Percentiles rank a stretch among this genome's conserved stretches.
Evolutionary conservation across 2,888 invertebrate genomes (phyloP).

Genomic region (Volucella bombylans): DNA sequence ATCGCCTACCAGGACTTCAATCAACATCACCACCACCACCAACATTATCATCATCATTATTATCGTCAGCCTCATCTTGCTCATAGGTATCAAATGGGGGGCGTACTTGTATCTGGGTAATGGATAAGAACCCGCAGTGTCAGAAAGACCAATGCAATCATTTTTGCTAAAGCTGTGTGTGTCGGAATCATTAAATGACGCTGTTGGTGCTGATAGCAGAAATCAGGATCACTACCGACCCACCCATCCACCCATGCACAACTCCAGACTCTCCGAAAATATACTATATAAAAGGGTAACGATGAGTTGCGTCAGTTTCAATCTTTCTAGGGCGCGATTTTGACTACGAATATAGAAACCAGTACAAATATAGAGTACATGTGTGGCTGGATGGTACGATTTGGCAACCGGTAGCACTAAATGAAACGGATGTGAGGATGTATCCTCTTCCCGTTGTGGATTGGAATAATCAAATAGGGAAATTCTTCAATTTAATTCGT

Average conservation of each 20-base stretch:
- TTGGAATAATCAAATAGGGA: conserved; percentile 73
- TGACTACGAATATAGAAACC: too few species aligned
- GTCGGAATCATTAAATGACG: conserved; percentile 59
- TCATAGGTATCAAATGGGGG: conserved; percentile 35
- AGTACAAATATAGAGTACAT: not conserved
- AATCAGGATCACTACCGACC: conserved; percentile 52
- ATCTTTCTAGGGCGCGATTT: conserved; percentile 42
- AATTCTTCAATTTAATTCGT: conserved; percentile 74
- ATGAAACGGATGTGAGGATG: conserved; percentile 64
- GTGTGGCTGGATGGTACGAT: not conserved
- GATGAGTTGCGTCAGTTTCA: conserved; percentile 70
- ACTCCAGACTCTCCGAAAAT: conserved; percentile 7
- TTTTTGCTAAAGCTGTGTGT: conserved; percentile 52
- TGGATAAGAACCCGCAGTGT: conserved; percentile 27
- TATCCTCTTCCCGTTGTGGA: conserved; percentile 71
- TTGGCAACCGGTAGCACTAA: conserved; percentile 47
- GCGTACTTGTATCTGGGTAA: conserved; percentile 14
- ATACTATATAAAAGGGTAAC: conserved; percentile 50
- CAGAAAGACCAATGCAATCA: conserved; percentile 54
- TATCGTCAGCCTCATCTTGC: not conserved
- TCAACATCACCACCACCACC: conserved; percentile 16
- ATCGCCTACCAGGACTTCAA: conserved; percentile 10
- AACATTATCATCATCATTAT: conserved; percentile 21
- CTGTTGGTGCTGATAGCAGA: conserved; percentile 57
- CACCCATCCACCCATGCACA: not conserved